Conservation (phyloP, 1,140 invertebrate species). For the Apis dorsata region DNA sequence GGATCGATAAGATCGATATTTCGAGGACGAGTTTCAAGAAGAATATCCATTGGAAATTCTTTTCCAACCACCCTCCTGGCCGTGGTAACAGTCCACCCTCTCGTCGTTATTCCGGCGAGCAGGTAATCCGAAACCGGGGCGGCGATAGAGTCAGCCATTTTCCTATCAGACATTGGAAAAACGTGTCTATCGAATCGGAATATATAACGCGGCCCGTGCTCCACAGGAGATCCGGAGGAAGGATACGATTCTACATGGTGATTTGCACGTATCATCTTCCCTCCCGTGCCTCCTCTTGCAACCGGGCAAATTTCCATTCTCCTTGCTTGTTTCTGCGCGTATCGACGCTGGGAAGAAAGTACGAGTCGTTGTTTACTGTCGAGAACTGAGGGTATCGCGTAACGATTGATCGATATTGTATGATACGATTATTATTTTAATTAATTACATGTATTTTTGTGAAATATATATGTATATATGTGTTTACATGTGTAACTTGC, state of each 20-base stretch:
- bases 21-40: conserved; percentile 24
- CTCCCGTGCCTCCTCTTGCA: conserved; percentile 37
- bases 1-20: conserved; percentile 36
- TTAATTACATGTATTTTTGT: too few species aligned
- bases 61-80: conserved; percentile 16
- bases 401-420: too few species aligned
- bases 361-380: too few species aligned
- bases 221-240: conserved; percentile 44
- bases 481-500: too few species aligned
- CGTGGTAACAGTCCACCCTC: not conserved
- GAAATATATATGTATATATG: too few species aligned
- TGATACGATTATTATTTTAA: too few species aligned
- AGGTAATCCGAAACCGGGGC: conserved; percentile 55
- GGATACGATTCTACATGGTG: conserved; percentile 55
- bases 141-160: conserved; percentile 67
- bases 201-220: conserved; percentile 65
- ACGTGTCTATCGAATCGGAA: conserved; percentile 73
- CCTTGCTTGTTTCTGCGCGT: conserved; percentile 47
- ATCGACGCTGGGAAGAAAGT: not conserved
- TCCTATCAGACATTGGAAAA: conserved; percentile 71
- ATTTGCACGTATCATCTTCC: conserved; percentile 67
- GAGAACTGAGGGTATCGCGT: too few species aligned
- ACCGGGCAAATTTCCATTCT: conserved; percentile 45
- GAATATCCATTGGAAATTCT: conserved; percentile 47
- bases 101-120: conserved; percentile 41